phyloP scores from a whole-genome alignment of 2,888 invertebrate species.

The Lamellibrachia satsuma region DNA sequence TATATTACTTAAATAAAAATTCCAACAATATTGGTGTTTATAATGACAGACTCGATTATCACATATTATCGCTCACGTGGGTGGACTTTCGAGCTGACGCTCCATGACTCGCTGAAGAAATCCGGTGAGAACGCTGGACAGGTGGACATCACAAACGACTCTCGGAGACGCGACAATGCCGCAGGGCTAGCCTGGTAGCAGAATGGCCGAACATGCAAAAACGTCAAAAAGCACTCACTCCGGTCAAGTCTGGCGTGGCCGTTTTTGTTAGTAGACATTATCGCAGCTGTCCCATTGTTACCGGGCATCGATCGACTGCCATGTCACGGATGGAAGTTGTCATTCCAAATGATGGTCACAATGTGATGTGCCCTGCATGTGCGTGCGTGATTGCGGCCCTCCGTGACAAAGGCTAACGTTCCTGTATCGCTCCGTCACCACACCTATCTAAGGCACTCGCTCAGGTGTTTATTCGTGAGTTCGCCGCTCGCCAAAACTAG shows the following conservation, averaged over 20 bases:
- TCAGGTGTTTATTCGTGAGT: not conserved
- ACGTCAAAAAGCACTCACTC: not conserved
- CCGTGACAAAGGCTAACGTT: not conserved
- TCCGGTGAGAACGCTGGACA: not conserved
- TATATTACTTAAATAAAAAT: no score
- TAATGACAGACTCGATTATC: not conserved
- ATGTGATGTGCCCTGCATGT: not conserved
- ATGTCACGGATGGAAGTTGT: not conserved
- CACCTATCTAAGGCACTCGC: not conserved
- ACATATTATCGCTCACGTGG: constrained; percentile 5
- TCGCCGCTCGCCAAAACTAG: not conserved
- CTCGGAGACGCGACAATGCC: not conserved
- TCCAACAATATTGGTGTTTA: no score
- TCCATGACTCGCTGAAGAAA: not conserved
- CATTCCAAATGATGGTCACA: not conserved
- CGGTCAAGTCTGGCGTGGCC: not conserved
- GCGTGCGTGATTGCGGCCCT: not conserved
- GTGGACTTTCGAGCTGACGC: not conserved
- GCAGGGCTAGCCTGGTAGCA: not conserved
- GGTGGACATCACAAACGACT: not conserved
- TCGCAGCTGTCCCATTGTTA: not conserved
- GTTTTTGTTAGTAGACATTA: not conserved
- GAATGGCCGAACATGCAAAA: not conserved
- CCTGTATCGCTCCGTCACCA: not conserved
- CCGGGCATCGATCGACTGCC: not conserved